Percentiles rank a stretch among this genome's conserved stretches.
phyloP scores from a whole-genome alignment of 2,888 invertebrate genomes.

The Acrobasis suavella region DNA sequence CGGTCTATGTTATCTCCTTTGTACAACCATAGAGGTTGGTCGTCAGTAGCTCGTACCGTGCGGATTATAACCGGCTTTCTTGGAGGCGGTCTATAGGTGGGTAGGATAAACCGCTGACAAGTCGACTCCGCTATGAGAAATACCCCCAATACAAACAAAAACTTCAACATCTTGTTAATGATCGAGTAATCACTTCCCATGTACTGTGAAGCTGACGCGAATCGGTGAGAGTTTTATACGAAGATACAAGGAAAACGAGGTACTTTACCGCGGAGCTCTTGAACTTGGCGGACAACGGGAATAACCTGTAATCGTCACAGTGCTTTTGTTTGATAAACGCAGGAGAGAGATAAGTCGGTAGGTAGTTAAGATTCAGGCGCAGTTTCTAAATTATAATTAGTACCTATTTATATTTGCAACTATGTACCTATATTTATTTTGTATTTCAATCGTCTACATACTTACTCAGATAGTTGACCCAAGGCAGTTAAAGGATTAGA shows the following conservation, averaged over 20 bases:
- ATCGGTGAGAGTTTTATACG: conserved; percentile 7
- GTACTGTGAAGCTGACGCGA: not conserved
- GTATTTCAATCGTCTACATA: too few species aligned
- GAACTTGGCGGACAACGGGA: not conserved
- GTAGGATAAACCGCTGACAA: not conserved
- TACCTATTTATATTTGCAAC: too few species aligned
- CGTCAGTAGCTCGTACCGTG: conserved; percentile 37
- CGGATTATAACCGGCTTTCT: conserved; percentile 35
- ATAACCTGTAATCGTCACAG: conserved; percentile 4
- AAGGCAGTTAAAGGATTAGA: too few species aligned
- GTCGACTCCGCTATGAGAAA: conserved; percentile 1
- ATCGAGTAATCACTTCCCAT: not conserved
- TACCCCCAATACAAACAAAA: conserved; percentile 8
- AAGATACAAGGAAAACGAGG: conserved; percentile 2
- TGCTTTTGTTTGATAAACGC: conserved; percentile 2
- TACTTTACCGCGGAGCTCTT: conserved; percentile 13
- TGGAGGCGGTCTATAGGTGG: conserved; percentile 25
- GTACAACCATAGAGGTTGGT: conserved; percentile 39
- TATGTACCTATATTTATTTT: too few species aligned
- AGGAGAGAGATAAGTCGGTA: not conserved
- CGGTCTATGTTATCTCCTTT: conserved; percentile 36
- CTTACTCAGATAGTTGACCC: too few species aligned
- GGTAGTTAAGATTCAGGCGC: not conserved
- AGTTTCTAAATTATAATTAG: too few species aligned
- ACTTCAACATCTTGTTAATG: not conserved